A percentile compares a stretch with the other conserved stretches of the same genome.
Evolutionary conservation across 92 coral and sea anemone genomes (phyloP).

Genomic region (Phenganax marumi): DNA sequence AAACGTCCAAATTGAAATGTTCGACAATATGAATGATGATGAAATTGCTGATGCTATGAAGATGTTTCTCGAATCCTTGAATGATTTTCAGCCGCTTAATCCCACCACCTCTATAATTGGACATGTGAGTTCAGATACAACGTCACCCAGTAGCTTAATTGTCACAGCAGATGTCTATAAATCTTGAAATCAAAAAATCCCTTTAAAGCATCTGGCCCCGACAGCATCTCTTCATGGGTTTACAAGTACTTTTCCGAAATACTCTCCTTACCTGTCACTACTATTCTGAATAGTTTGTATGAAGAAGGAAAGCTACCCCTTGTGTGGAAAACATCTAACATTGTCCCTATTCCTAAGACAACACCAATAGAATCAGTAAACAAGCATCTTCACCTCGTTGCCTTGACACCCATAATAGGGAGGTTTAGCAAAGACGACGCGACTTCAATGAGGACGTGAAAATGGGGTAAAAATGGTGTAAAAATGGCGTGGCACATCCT

Average conservation of each 20-base stretch:
- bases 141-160: not conserved
- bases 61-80: not conserved
- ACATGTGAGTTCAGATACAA: not conserved
- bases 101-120: not conserved
- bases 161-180: conserved; percentile 19
- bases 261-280: conserved; percentile 3
- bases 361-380: not conserved
- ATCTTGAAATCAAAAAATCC: not conserved
- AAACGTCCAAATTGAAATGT: no score
- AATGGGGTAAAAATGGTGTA: no score
- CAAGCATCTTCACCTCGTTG: no score
- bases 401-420: no score
- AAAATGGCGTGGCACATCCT: no score
- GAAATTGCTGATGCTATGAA: not conserved
- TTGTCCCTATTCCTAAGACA: not conserved
- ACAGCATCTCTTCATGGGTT: conserved; percentile 16
- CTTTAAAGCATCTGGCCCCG: no score
- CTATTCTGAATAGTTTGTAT: no score
- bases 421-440: not conserved
- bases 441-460: no score
- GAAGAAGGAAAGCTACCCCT: no score
- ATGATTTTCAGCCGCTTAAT: not conserved
- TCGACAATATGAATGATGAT: no score
- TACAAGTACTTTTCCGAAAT: not conserved
- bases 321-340: no score